These are phyloP conservation scores for Odobenus rosmarus DNA, from an alignment of 2,113 vertebrate genomes.

Conservation along the genomic window DNA sequence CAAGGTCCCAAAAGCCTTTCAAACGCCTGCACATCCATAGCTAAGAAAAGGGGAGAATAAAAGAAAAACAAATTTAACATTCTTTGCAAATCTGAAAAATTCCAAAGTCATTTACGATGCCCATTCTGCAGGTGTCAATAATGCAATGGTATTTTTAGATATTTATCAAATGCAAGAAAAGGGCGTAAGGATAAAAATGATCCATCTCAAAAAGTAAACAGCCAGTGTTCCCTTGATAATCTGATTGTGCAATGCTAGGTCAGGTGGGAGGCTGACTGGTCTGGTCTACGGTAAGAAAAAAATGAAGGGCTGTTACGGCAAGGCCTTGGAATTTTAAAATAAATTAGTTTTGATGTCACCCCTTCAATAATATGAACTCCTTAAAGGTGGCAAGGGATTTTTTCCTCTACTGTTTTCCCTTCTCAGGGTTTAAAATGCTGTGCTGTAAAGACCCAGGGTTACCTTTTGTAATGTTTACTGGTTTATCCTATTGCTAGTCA, in stretches of 20 bases:
- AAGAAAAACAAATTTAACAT: constrained; percentile 54
- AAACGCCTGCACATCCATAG: constrained; percentile 97
- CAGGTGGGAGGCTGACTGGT: neutral
- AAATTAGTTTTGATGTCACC: neutral
- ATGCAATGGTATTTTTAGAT: neutral
- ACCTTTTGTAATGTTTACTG: neutral
- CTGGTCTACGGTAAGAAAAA: neutral
- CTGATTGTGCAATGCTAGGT: neutral
- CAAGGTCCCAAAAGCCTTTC: constrained; percentile 99
- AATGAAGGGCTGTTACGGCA: neutral
- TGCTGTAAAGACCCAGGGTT: neutral
- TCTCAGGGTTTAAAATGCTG: neutral
- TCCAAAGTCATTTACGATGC: neutral
- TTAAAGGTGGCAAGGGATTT: neutral
- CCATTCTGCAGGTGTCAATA: neutral
- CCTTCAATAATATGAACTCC: neutral
- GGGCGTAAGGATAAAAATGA: neutral
- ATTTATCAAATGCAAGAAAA: constrained; percentile 26
- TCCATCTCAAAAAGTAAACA: neutral
- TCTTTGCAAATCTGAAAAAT: constrained; percentile 45
- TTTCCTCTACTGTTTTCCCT: neutral
- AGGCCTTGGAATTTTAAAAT: neutral
- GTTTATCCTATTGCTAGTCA: neutral
- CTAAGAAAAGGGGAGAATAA: constrained; percentile 84
- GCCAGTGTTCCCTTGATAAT: neutral